Percentiles rank a stretch among this genome's conserved stretches.
These are phyloP conservation scores for Lasioglossum pauxillum DNA, from an alignment of 2,888 invertebrate species.

Conservation along the genomic window DNA sequence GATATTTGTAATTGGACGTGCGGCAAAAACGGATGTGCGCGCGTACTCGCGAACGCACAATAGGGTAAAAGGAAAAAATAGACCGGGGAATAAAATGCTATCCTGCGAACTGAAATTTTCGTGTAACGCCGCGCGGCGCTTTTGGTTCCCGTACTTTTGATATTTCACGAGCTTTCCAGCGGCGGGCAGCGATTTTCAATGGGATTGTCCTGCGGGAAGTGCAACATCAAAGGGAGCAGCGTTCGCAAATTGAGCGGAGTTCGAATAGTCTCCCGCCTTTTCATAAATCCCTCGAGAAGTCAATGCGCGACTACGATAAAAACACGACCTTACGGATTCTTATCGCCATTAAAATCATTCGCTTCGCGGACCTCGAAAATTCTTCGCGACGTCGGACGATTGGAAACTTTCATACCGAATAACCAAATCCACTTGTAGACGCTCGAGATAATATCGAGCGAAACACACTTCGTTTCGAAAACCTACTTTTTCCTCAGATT, in stretches of 20 bases:
- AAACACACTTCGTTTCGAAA: too few relatives aligned
- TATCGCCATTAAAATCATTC: not conserved
- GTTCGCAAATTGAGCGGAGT: conserved; percentile 51
- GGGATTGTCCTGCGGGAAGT: conserved; percentile 55
- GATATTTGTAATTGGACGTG: conserved; percentile 35
- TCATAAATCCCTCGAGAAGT: not conserved
- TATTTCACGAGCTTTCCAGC: conserved; percentile 45
- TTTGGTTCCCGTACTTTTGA: conserved; percentile 48
- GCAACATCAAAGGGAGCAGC: conserved; percentile 46
- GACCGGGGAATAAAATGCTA: conserved; percentile 14
- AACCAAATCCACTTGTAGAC: not conserved
- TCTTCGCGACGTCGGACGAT: not conserved
- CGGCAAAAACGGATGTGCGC: not conserved
- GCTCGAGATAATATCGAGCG: too few relatives aligned
- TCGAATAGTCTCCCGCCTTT: not conserved
- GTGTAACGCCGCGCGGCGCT: conserved; percentile 22
- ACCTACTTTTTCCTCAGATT: too few relatives aligned
- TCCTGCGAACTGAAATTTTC: conserved; percentile 44
- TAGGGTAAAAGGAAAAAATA: not conserved
- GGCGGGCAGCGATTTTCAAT: conserved; percentile 45
- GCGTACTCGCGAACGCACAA: not conserved
- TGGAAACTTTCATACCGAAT: not conserved
- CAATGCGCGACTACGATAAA: not conserved
- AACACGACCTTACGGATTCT: not conserved
- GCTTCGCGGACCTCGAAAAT: not conserved